phyloP scores from a whole-genome alignment of 1,140 invertebrate genomes.

The Bursaphelenchus mucronatus region DNA sequence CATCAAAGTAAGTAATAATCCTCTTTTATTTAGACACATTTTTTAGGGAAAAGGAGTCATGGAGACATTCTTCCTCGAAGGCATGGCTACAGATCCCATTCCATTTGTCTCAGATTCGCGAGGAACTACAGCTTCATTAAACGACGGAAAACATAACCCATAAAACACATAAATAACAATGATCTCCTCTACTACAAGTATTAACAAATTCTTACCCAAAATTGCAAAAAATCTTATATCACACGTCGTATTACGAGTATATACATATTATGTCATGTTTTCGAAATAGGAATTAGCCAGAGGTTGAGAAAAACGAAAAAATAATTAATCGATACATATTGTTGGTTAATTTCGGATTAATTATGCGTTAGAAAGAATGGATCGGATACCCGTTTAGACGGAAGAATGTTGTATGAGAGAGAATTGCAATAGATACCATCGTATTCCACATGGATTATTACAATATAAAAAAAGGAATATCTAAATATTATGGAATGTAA shows the following conservation, averaged over 20 bases:
- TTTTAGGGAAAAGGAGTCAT: constrained; percentile 20
- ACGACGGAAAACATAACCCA: too few relatives aligned
- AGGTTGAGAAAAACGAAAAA: too few relatives aligned
- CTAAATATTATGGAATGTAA: neutral
- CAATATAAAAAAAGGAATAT: neutral
- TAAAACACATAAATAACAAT: too few relatives aligned
- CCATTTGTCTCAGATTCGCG: too few relatives aligned
- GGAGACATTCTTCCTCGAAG: constrained; percentile 20
- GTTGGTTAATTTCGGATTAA: neutral
- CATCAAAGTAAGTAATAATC: constrained; percentile 63
- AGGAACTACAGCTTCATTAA: too few relatives aligned
- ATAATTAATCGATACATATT: too few relatives aligned
- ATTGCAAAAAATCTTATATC: too few relatives aligned
- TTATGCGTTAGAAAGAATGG: neutral
- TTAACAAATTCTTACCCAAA: too few relatives aligned
- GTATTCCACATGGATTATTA: neutral
- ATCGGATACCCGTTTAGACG: neutral
- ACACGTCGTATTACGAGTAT: too few relatives aligned
- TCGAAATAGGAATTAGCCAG: too few relatives aligned
- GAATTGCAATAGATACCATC: neutral
- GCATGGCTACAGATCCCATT: neutral
- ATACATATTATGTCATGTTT: too few relatives aligned
- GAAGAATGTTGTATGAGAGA: neutral
- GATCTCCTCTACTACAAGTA: too few relatives aligned
- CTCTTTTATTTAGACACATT: neutral